Conservation (phyloP, 2,888 invertebrate species). For the Patella ulyssiponensis region DNA sequence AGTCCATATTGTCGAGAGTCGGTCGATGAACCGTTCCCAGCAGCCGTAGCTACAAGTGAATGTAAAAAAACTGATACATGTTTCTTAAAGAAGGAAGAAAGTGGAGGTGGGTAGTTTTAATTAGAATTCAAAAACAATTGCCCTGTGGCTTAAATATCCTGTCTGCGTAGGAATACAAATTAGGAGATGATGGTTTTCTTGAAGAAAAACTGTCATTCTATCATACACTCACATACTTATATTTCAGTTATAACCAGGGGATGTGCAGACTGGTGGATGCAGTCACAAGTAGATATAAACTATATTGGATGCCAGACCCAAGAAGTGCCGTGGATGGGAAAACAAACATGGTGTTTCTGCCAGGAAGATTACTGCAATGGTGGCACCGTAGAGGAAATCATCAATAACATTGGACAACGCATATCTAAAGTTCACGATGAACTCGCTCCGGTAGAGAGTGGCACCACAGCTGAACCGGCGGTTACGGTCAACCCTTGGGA, state of each 20-base stretch:
- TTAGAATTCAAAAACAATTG: too few relatives aligned
- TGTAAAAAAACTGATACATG: slow-evolving; percentile 37
- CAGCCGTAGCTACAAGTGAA: slow-evolving; percentile 35
- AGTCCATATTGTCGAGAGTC: slow-evolving; percentile 39
- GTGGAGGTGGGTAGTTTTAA: slow-evolving; percentile 26
- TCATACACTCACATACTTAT: too few relatives aligned
- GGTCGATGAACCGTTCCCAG: slow-evolving; percentile 36
- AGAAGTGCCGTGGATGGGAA: slow-evolving; percentile 36
- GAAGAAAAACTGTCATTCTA: too few relatives aligned
- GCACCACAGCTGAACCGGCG: neutral
- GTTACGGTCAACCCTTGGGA: neutral
- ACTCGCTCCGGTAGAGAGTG: neutral
- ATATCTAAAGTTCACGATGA: neutral
- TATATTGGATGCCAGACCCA: slow-evolving; percentile 45
- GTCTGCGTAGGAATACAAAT: too few relatives aligned
- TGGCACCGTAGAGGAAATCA: slow-evolving; percentile 27
- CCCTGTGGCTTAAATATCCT: too few relatives aligned
- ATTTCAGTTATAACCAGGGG: slow-evolving; percentile 45
- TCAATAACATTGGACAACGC: slow-evolving; percentile 14
- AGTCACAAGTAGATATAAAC: slow-evolving; percentile 38
- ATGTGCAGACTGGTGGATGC: slow-evolving; percentile 50
- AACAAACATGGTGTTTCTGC: slow-evolving; percentile 49
- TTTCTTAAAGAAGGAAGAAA: slow-evolving; percentile 32
- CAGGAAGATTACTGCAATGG: slow-evolving; percentile 40
- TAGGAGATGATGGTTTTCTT: too few relatives aligned